Conservation (phyloP, 2,888 invertebrate genomes). For the Meteorus cinctellus region DNA sequence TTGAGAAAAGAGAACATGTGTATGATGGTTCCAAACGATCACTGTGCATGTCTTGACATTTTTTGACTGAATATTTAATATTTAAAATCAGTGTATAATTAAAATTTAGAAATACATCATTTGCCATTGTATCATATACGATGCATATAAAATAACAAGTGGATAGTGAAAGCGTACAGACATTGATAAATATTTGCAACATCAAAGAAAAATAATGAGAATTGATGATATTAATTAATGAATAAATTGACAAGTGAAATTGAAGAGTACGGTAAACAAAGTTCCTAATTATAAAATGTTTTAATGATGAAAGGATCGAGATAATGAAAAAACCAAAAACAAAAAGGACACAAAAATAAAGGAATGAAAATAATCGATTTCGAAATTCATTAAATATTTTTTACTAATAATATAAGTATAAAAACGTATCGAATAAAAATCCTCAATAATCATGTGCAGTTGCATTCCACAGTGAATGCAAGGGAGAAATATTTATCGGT, state of each 20-base stretch:
- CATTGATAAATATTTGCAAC: not conserved
- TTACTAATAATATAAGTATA: constrained; percentile 56
- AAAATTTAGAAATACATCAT: constrained; percentile 48
- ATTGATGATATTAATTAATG: not conserved
- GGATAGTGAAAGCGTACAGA: not conserved
- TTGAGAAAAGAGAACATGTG: constrained; percentile 34
- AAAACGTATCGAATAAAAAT: constrained; percentile 33
- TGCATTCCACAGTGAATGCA: constrained; percentile 16
- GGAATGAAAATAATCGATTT: constrained; percentile 41
- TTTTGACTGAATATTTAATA: constrained; percentile 43
- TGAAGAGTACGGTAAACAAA: constrained; percentile 44
- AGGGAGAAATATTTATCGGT: constrained; percentile 23
- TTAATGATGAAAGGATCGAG: not conserved
- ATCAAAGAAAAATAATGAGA: not conserved
- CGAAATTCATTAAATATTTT: constrained; percentile 62
- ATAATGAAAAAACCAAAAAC: constrained; percentile 27
- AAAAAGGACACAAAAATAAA: constrained; percentile 18
- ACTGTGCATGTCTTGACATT: constrained; percentile 38
- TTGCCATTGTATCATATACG: constrained; percentile 32
- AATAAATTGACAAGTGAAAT: constrained; percentile 8
- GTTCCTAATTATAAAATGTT: constrained; percentile 46
- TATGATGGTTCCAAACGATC: constrained; percentile 34
- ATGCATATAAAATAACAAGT: constrained; percentile 2
- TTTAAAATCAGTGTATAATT: constrained; percentile 61
- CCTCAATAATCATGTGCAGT: constrained; percentile 28